Base-by-base conservation (phyloP, 2,888 invertebrate species). In the Tetanocera ferruginea region DNA sequence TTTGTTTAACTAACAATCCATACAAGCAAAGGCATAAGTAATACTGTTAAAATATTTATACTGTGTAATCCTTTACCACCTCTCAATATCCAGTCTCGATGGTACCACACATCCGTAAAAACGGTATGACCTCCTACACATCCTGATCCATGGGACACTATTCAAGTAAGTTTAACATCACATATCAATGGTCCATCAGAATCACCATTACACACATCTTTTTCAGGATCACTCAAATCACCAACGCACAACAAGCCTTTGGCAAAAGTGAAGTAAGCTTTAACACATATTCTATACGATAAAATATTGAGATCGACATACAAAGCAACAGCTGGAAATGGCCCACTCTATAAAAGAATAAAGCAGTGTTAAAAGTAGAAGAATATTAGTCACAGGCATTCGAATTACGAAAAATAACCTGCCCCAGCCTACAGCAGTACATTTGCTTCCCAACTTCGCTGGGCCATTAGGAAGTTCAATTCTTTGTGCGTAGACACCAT, bases 171-270 rank as follows among this genome's bases (percentile, higher is more conserved):
- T 0, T 70, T n/a, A 0, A 51, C 55, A 0, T 73, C 11, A n/a
- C 84, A 84, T n/a, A 83, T 80, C 25, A 84, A 62, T 6, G 85
- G 84, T 69, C 78, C 81, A 5, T 83, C 83, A 14, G 81, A 77
- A 57, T 84, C 84, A 5, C 80, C 79, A 5, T 78, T 79, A 49
- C 83, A 82, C 0, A 78, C 76, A 23, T 76, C 79, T 6, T 70
- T 66, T 9, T 67, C 72, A 5, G 37, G 60, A 6, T 78, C 64
- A 0, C 11, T 11, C 3, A 23, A 31, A n/a, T 57, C 31, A 60
- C 74, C 73, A 19, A 75, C 79, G 71, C 81, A 81, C 19, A 80
- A 5, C 75, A 80, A 75, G 25, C 75, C 75, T n/a, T 66, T 52
- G 11, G 71, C 49, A 49, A 69, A 75, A 0, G 9, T 11, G 14